Evolutionary conservation across 2,113 vertebrate species (phyloP).

Genomic region (Trogon surrucura): DNA sequence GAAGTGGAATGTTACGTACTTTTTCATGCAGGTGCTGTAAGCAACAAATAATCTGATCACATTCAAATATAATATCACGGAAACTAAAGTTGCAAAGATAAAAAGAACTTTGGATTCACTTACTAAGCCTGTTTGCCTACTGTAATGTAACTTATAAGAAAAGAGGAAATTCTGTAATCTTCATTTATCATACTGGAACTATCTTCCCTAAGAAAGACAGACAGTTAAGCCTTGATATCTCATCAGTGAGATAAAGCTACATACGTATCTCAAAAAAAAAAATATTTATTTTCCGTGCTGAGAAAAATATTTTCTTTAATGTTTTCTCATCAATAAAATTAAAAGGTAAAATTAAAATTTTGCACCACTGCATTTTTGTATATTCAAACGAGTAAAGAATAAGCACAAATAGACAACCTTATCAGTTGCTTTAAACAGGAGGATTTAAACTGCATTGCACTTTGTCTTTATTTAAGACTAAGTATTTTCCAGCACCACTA

Average conservation of each 20-base stretch:
- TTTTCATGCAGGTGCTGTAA: neutral
- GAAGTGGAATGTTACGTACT: neutral
- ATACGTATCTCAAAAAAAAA: neutral
- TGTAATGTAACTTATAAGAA: neutral
- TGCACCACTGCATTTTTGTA: neutral
- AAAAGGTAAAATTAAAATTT: neutral
- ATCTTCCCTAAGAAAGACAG: neutral
- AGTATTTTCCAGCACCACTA: constrained; percentile 68
- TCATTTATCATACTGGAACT: neutral
- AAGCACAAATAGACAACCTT: neutral
- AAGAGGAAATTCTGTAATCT: neutral
- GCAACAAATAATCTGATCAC: neutral
- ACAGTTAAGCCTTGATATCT: neutral
- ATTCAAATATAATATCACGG: neutral
- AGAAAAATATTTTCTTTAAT: neutral
- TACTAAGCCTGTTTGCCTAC: neutral
- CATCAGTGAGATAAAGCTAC: neutral
- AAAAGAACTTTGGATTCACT: neutral
- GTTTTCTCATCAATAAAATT: neutral
- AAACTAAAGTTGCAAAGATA: neutral
- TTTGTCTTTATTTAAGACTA: neutral
- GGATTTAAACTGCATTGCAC: neutral
- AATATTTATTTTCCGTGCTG: neutral
- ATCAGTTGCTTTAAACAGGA: neutral
- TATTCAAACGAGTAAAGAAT: neutral